Percentiles rank a stretch among this genome's conserved stretches.
Evolutionary conservation across 2,888 invertebrate genomes (phyloP).

Genomic region (Hypomecis atomaria): DNA sequence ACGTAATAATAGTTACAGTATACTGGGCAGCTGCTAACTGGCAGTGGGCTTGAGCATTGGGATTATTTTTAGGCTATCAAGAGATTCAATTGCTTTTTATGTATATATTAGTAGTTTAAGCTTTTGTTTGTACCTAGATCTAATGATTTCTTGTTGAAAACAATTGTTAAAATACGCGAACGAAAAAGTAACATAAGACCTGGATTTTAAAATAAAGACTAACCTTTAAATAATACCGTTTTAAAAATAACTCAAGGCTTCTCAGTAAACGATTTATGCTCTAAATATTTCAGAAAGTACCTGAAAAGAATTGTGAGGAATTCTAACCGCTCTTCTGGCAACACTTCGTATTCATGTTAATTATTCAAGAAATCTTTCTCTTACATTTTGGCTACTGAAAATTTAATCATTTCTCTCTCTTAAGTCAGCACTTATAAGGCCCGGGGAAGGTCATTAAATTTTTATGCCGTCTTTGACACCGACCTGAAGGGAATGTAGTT

Average conservation of each 20-base stretch:
- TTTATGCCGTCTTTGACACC: slow-evolving; percentile 40
- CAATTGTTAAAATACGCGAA: no score
- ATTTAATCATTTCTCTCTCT: slow-evolving; percentile 67
- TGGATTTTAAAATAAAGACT: no score
- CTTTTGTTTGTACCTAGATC: no score
- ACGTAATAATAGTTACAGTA: no score
- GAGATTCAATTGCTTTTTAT: no score
- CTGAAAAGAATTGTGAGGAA: background rate
- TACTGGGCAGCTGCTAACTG: no score
- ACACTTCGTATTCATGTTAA: slow-evolving; percentile 60
- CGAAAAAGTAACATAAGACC: no score
- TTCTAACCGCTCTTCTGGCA: slow-evolving; percentile 2
- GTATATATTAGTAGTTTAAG: no score
- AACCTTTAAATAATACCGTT: background rate
- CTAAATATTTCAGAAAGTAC: background rate
- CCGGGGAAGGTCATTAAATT: slow-evolving; percentile 50
- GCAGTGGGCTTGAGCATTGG: no score
- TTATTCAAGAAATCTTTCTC: slow-evolving; percentile 74
- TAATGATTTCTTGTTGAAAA: no score
- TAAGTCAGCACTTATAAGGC: slow-evolving; percentile 59
- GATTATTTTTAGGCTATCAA: no score
- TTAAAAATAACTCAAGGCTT: background rate
- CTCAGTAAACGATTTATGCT: no score
- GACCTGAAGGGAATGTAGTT: slow-evolving; percentile 28
- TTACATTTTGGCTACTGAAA: slow-evolving; percentile 75